Evolutionary conservation across 2,797 vertebrate species (phyloP).

Genomic region (Monodelphis domestica): DNA sequence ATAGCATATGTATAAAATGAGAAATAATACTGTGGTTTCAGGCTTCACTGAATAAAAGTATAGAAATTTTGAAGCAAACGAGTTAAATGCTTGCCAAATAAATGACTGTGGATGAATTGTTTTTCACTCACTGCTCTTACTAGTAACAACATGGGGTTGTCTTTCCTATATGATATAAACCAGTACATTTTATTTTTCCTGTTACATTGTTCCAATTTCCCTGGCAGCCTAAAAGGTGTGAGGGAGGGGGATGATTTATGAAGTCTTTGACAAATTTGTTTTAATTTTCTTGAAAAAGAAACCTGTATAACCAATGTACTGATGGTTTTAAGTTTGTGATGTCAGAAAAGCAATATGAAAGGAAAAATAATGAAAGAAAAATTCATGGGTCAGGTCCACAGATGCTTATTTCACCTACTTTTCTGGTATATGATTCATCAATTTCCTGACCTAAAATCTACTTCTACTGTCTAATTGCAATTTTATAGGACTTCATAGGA

Average conservation of each 20-base stretch:
- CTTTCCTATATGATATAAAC: background rate
- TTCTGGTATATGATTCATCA: background rate
- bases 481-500: background rate
- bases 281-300: constrained; percentile 79
- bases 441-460: constrained; percentile 17
- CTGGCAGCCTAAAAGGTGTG: constrained; percentile 84
- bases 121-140: constrained; percentile 58
- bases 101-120: constrained; percentile 39
- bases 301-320: constrained; percentile 84
- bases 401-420: constrained; percentile 21
- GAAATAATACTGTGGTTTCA: constrained; percentile 81
- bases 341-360: constrained; percentile 83
- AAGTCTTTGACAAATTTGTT: constrained; percentile 83
- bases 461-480: background rate
- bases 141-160: background rate
- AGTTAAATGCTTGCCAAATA: constrained; percentile 68
- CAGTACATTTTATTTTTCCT: background rate
- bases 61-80: constrained; percentile 69
- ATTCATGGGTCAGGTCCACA: background rate
- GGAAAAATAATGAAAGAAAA: constrained; percentile 4
- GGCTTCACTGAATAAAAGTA: constrained; percentile 67
- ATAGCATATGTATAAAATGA: constrained; percentile 81
- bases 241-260: constrained; percentile 77
- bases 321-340: constrained; percentile 84
- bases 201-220: constrained; percentile 79